These are phyloP conservation scores for Hephaestus fuliginosus DNA, from an alignment of 2,797 vertebrate species.

Conservation along the genomic window DNA sequence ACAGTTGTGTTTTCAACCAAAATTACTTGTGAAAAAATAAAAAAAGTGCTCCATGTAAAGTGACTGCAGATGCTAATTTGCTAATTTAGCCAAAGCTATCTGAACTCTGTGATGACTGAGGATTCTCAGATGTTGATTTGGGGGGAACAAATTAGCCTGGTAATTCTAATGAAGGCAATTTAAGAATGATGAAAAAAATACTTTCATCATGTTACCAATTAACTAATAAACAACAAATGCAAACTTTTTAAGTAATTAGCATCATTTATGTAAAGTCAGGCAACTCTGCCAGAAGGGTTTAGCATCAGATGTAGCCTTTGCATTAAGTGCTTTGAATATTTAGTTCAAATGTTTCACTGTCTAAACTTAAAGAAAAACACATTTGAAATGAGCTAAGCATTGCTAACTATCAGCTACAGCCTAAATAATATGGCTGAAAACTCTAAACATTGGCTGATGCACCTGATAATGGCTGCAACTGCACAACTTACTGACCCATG, in stretches of 20 bases:
- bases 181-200: constrained; percentile 7
- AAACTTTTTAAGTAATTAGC: constrained; percentile 39
- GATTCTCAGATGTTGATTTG: constrained; percentile 42
- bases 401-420: not conserved
- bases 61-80: constrained; percentile 35
- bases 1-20: constrained; percentile 22
- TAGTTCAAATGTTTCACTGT: not conserved
- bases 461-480: not conserved
- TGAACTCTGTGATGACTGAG: constrained; percentile 34
- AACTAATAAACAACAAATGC: constrained; percentile 35
- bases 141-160: constrained; percentile 13
- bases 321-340: not conserved
- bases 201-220: constrained; percentile 36
- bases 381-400: not conserved
- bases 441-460: not conserved
- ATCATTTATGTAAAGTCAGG: constrained; percentile 2
- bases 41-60: constrained; percentile 20
- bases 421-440: not conserved
- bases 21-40: constrained; percentile 13
- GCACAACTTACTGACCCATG: not conserved
- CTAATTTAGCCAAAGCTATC: constrained; percentile 35
- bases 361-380: not conserved
- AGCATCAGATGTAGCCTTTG: constrained; percentile 3
- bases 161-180: constrained; percentile 39
- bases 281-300: not conserved